Evolutionary conservation across 1,140 invertebrate species (phyloP), one percentile per base, ranked within the genome.

Genomic region (Amphibalanus amphitrite): DNA sequence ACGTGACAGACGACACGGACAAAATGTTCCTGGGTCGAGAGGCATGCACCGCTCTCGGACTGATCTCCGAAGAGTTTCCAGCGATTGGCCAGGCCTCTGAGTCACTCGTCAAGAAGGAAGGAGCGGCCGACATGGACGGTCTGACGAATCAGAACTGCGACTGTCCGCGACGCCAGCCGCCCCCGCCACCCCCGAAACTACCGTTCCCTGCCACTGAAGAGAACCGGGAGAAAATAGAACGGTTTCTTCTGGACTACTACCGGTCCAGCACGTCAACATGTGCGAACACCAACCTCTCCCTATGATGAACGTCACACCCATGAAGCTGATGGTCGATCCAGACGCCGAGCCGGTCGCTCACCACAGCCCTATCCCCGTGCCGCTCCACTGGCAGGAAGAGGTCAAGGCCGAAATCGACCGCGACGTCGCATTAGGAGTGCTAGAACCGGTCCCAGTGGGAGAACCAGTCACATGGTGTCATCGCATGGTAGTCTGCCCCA

Each of bases 371-470:
- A 65, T 67, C 23, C 38, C 59, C 3, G 38, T 68, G 17, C 47
- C 59, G 1, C n/a, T 69, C 10, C 6, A 64, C 0, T 71, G 30
- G 47, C 28, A 64, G 59, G 28, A 8, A 25, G n/a, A 13, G 23
- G 71, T 15, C n/a, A 64, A 67, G 23, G 15, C 59, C 69, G n/a
- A 6, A 1, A 0, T 71, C 20, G 59, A 71, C 59, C 10, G 30
- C 8, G 23, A 65, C 29, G 40, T 71, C n/a, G 8, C 0, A 71
- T 25, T 71, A 3, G 70, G 70, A 28, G 70, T 68, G 8, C 4
- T 71, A 3, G 70, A 71, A 20, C 70, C 70, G 40, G 33, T 68
- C 0, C 70, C 70, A 10, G 67, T 71, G 64, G 70, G 70, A n/a
- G 15, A 70, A 28, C 28, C 69, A 4, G 40, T 68, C 13, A 71